phyloP scores from a whole-genome alignment of 2,888 invertebrate species.

The Melanostoma scalare region DNA sequence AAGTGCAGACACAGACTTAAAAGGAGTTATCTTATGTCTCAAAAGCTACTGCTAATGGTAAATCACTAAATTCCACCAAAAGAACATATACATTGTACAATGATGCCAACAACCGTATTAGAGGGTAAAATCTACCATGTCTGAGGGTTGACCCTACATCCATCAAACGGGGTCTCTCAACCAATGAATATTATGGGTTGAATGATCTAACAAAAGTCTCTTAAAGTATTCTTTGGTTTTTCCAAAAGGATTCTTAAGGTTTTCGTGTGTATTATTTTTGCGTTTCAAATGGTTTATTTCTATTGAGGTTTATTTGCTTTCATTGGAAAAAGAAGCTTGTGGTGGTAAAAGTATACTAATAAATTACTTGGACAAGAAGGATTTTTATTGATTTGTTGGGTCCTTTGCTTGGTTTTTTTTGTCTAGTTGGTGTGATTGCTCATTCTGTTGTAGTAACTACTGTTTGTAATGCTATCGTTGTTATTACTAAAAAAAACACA shows the following conservation, averaged over 20 bases:
- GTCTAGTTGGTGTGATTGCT: slow-evolving; percentile 41
- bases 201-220: slow-evolving; percentile 55
- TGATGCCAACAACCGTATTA: slow-evolving; percentile 37
- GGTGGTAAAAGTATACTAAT: slow-evolving; percentile 45
- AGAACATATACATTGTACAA: slow-evolving; percentile 1
- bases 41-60: slow-evolving; percentile 52
- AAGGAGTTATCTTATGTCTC: slow-evolving; percentile 61
- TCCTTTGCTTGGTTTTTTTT: slow-evolving; percentile 11
- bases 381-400: slow-evolving; percentile 59
- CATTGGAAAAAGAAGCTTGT: slow-evolving; percentile 50
- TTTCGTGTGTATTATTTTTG: slow-evolving; percentile 47
- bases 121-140: slow-evolving; percentile 6
- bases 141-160: neutral
- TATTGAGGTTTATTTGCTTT: slow-evolving; percentile 43
- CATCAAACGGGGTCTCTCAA: slow-evolving; percentile 20
- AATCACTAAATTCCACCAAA: slow-evolving; percentile 44
- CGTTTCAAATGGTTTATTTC: slow-evolving; percentile 52
- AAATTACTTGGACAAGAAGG: slow-evolving; percentile 57
- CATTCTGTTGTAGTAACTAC: neutral
- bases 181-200: slow-evolving; percentile 49
- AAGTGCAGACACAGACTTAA: slow-evolving; percentile 60
- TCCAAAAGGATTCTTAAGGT: neutral
- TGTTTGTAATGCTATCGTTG: slow-evolving; percentile 23
- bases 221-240: slow-evolving; percentile 27
- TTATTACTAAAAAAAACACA: slow-evolving; percentile 22